phyloP scores from a whole-genome alignment of 2,888 invertebrate species.

The Acanthoscelides obtectus region DNA sequence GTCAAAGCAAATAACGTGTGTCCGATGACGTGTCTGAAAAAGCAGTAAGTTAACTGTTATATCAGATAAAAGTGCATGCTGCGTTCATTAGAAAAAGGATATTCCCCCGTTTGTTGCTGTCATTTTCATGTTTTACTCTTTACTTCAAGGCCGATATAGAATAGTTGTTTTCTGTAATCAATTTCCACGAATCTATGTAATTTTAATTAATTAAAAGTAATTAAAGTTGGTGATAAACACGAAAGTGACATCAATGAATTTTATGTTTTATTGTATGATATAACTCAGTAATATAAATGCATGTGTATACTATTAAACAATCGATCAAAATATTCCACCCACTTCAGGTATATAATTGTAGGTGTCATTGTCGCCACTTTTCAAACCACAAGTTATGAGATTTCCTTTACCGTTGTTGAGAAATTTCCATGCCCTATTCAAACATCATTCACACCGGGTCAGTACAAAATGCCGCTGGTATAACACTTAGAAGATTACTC shows the following conservation, averaged over 20 bases:
- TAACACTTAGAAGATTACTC: too few species aligned
- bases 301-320: too few species aligned
- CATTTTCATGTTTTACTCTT: background rate
- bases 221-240: background rate
- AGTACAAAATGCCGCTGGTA: too few species aligned
- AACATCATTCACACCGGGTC: too few species aligned
- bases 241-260: background rate
- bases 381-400: too few species aligned
- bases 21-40: conserved; percentile 96
- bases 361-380: too few species aligned
- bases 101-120: background rate
- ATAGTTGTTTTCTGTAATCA: background rate
- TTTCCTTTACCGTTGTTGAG: too few species aligned
- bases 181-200: background rate
- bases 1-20: conserved; percentile 99
- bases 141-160: background rate
- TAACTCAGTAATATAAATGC: background rate
- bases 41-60: conserved; percentile 81
- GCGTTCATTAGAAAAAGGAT: background rate
- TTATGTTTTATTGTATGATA: background rate
- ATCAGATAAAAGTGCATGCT: conserved; percentile 12
- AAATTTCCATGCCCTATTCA: too few species aligned
- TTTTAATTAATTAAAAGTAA: background rate
- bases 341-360: too few species aligned
- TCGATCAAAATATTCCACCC: too few species aligned